These are phyloP conservation scores for Fistularia tabacaria DNA, from an alignment of 2,797 vertebrate species.

Conservation along the genomic window DNA sequence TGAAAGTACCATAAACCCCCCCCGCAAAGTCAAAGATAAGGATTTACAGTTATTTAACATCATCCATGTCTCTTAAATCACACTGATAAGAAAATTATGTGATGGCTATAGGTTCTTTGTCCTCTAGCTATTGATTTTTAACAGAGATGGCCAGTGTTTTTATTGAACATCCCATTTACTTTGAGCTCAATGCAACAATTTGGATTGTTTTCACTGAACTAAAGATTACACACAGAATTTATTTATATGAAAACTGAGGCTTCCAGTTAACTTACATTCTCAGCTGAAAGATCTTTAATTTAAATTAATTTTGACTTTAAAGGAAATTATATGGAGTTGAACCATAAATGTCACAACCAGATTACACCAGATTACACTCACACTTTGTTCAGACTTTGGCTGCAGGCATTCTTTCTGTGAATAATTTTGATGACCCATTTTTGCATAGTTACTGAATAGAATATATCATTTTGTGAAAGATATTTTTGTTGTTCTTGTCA, in stretches of 20 bases:
- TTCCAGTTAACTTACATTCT: slow-evolving; percentile 10
- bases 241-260: slow-evolving; percentile 29
- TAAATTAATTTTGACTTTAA: too few relatives aligned
- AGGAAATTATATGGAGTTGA: too few relatives aligned
- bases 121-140: slow-evolving; percentile 74
- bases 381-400: too few relatives aligned
- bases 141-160: slow-evolving; percentile 57
- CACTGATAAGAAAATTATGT: slow-evolving; percentile 74
- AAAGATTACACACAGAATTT: slow-evolving; percentile 23
- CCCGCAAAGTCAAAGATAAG: slow-evolving; percentile 77
- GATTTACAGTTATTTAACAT: slow-evolving; percentile 81
- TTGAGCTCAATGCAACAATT: slow-evolving; percentile 42
- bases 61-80: slow-evolving; percentile 69
- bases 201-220: slow-evolving; percentile 44
- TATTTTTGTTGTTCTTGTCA: too few relatives aligned
- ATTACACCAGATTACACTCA: too few relatives aligned
- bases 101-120: slow-evolving; percentile 71
- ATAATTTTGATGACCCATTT: too few relatives aligned
- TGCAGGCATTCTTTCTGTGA: too few relatives aligned
- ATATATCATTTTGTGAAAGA: too few relatives aligned
- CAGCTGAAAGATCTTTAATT: too few relatives aligned
- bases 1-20: slow-evolving; percentile 78
- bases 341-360: too few relatives aligned
- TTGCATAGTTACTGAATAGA: too few relatives aligned
- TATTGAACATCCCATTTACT: slow-evolving; percentile 68